Percentiles rank a stretch among this genome's conserved stretches.
These are phyloP conservation scores for Gallinago nigripennis DNA, from an alignment of 2,797 vertebrate species.

Conservation along the genomic window DNA sequence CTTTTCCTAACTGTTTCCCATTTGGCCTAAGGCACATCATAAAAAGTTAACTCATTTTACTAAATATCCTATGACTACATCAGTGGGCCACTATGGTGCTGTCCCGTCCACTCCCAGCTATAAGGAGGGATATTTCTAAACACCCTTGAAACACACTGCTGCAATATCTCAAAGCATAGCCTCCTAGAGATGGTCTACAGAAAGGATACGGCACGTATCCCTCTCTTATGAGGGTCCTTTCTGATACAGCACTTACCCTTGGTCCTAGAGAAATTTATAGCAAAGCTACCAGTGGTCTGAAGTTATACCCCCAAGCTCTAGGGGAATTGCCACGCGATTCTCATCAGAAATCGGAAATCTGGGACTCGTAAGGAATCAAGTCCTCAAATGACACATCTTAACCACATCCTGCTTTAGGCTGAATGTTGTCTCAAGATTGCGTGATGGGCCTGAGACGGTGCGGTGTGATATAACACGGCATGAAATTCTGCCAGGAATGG, in stretches of 20 bases:
- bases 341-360: neutral
- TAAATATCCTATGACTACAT: neutral
- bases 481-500: slow-evolving; percentile 47
- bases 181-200: neutral
- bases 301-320: neutral
- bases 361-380: neutral
- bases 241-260: neutral
- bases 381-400: neutral
- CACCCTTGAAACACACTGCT: neutral
- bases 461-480: neutral
- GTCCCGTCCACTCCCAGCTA: neutral
- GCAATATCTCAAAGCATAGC: neutral
- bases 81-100: neutral
- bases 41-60: neutral
- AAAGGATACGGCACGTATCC: neutral
- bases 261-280: neutral
- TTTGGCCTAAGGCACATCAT: neutral
- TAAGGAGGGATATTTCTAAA: neutral
- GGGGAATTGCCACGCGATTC: neutral
- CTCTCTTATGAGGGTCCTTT: neutral
- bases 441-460: neutral
- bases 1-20: neutral
- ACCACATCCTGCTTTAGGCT: slow-evolving; percentile 21
- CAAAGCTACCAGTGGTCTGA: neutral
- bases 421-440: neutral